Evolutionary conservation across 2,888 invertebrate species (phyloP), one percentile per base, ranked within the genome.

Genomic region (Caenorhabditis becei): DNA sequence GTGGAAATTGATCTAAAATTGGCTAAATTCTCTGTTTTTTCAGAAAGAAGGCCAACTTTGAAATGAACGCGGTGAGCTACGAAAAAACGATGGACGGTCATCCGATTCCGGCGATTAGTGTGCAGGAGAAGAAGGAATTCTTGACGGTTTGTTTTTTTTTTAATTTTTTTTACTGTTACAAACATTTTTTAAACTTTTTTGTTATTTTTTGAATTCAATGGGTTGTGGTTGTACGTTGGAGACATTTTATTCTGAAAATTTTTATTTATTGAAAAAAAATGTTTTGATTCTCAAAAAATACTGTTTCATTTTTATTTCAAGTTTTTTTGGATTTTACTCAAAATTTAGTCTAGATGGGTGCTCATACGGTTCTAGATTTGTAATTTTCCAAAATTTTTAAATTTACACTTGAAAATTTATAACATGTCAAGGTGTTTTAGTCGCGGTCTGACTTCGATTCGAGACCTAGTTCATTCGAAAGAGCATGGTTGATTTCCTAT

Each of bases 71-170:
- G n/a, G 44, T 77, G 14, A 74, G 62, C 28, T 82, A 54, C 37
- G 82, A 82, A 24, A 77, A 77, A 20, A 59, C 82, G 7, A 58
- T 58, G 20, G 51, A 53, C 28, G 82, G 77, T 18, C 65, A 74
- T 49, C 82, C 77, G 24, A 65, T 82, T 16, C 82, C 82, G 10
- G 82, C 82, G 54, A 72, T 82, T 14, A 58, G 47, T 47, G 47
- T n/a, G 18, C 18, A 65, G 14, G 71, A 77, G 23, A 82, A 82
- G 49, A 61, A 66, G 32, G 77, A 71, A 32, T 81, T 63, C 59
- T 59, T 81, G 63, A 62, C 66, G 47, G 77, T 67, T 24, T 18
- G 56, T 5, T 8, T 51, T 24, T 11, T 51, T 51, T 49, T n/a
- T n/a, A n/a, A n/a, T n/a, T n/a, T n/a, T n/a, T n/a, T n/a, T n/a